These are phyloP conservation scores for Caenorhabditis japonica DNA, from an alignment of 2,888 invertebrate genomes.

Conservation along the genomic window DNA sequence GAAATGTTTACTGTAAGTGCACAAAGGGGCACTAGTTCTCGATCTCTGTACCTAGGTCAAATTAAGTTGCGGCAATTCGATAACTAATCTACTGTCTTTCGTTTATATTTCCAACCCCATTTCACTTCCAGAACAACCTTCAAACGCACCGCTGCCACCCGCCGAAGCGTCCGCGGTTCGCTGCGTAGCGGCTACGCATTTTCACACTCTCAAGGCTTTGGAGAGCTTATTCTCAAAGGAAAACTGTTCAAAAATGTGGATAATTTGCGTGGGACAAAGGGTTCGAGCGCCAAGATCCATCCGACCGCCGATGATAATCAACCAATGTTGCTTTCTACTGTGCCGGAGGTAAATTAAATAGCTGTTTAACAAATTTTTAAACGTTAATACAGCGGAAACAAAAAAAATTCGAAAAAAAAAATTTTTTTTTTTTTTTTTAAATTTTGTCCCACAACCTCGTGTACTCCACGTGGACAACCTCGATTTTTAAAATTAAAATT, in stretches of 20 bases:
- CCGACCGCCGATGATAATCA: constrained; percentile 34
- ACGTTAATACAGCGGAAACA: too few relatives aligned
- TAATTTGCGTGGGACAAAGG: constrained; percentile 34
- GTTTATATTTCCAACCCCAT: background rate
- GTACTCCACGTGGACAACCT: too few relatives aligned
- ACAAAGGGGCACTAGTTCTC: too few relatives aligned
- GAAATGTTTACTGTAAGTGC: too few relatives aligned
- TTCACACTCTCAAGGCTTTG: constrained; percentile 97
- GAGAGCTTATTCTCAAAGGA: constrained; percentile 88
- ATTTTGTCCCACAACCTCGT: too few relatives aligned
- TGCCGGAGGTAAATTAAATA: constrained; percentile 3
- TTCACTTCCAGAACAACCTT: constrained; percentile 57
- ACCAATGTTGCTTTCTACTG: constrained; percentile 33
- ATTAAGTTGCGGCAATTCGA: too few relatives aligned
- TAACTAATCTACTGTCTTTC: constrained; percentile 6
- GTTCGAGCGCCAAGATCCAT: constrained; percentile 26
- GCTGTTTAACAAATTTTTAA: too few relatives aligned
- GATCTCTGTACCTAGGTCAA: too few relatives aligned
- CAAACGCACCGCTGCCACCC: constrained; percentile 80
- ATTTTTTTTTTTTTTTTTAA: too few relatives aligned
- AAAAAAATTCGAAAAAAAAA: too few relatives aligned
- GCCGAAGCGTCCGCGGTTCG: constrained; percentile 87
- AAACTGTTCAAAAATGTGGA: constrained; percentile 75
- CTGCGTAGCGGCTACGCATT: constrained; percentile 97
- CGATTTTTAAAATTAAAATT: too few relatives aligned